Conservation (phyloP, 2,113 vertebrate species). For the Trochalopteron elliotii region DNA sequence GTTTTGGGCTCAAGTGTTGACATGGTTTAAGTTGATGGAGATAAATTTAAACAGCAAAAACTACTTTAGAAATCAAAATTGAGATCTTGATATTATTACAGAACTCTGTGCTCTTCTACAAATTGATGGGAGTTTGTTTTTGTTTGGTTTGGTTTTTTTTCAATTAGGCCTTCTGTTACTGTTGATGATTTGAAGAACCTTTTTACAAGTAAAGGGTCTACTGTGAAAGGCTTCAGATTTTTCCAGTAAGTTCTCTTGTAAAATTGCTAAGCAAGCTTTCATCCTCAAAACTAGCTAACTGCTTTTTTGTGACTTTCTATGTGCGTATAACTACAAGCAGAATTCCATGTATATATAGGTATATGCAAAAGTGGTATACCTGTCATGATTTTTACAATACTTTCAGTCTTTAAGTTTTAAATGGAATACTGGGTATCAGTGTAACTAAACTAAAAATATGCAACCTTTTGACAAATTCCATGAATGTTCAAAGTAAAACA, state of each 20-base stretch:
- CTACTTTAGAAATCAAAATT: not conserved
- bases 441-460: not conserved
- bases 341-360: not conserved
- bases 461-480: not conserved
- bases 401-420: not conserved
- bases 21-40: not conserved
- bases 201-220: conserved; percentile 79
- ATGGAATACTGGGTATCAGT: not conserved
- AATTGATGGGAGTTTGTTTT: not conserved
- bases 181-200: conserved; percentile 83
- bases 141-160: not conserved
- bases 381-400: not conserved
- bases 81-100: not conserved
- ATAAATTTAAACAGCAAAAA: not conserved
- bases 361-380: not conserved
- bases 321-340: not conserved
- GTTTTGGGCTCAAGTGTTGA: not conserved
- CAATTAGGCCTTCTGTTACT: conserved; percentile 77
- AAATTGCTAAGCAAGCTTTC: not conserved
- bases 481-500: not conserved
- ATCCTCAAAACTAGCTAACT: not conserved
- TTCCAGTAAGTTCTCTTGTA: conserved; percentile 77
- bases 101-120: not conserved
- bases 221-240: conserved; percentile 83
- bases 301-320: not conserved